Base-by-base conservation (phyloP, 2,113 vertebrate species). In the Bos indicus region DNA sequence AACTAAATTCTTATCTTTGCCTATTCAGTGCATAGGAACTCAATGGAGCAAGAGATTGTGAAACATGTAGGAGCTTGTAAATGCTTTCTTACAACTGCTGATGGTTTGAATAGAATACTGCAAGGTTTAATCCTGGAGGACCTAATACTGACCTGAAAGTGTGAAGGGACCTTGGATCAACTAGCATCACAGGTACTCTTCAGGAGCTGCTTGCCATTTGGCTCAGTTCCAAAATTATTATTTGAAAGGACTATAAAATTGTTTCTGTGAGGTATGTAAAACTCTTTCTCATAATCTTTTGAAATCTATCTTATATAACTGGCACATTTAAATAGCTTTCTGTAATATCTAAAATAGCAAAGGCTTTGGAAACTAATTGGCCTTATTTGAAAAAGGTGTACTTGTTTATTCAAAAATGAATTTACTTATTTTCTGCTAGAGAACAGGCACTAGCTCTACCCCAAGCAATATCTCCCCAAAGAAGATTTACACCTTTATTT, bases 1-100 rank as follows among this genome's bases (percentile, higher is more conserved):
- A 88, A 95, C 80, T 43, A 51, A 81, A 80, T 74, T 87, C 64
- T 84, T 36, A 46, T 51, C 81, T 92, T 86, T 59, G 33, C n/a
- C 88, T 86, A 10, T 84, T 90, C 23, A 14, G 21, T 43, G 7
- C 12, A 30, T 4, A 81, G 46, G 30, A 94, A 89, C 46, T 59
- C 19, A 57, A 13, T 9, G 23, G 36, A 83, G 12, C 13, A 59
- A 21, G 56, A 88, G 64, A 77, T 3, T 48, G 16, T 48, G 16
- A 83, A 17, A 62, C 2, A 36, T 26, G 4, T 17, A 92, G 88
- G 56, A 43, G 17, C 26, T 81, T 88, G 62, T 17, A 36, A 48
- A 67, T 60, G 7, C 14, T 43, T 0, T 0, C 15, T 88, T 83
- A 71, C 87, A 62, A 88, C 56, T 2, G 14, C 13, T 30, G 51